These are phyloP conservation scores for Terebella lapidaria DNA, from an alignment of 2,888 invertebrate species.

Conservation along the genomic window DNA sequence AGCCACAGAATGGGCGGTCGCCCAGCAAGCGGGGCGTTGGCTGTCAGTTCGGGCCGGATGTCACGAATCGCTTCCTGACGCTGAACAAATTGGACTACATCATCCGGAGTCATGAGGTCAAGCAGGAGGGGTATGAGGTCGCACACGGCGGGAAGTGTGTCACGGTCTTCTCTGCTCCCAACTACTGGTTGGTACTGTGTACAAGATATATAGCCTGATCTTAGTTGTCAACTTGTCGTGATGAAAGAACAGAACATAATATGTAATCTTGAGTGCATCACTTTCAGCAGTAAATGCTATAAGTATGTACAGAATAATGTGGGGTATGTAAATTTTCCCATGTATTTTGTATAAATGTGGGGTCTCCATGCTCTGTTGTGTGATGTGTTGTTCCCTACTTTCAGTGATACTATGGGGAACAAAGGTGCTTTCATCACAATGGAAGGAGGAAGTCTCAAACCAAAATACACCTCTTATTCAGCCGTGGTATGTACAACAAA, in stretches of 20 bases:
- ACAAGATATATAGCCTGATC: no score
- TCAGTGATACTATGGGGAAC: slow-evolving; percentile 98
- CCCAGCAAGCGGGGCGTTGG: slow-evolving; percentile 97
- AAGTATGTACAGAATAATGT: no score
- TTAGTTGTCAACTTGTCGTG: no score
- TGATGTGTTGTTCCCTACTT: slow-evolving; percentile 39
- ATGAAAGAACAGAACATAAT: no score
- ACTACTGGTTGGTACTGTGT: slow-evolving; percentile 84
- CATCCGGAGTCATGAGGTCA: slow-evolving; percentile 92
- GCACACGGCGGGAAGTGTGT: slow-evolving; percentile 93
- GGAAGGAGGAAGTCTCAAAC: slow-evolving; percentile 79
- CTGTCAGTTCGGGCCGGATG: slow-evolving; percentile 97
- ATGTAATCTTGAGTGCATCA: no score
- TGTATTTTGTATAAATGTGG: no score
- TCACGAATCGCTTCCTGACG: slow-evolving; percentile 75
- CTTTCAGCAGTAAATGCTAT: no score
- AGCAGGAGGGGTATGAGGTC: slow-evolving; percentile 90
- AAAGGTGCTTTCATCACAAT: slow-evolving; percentile 95
- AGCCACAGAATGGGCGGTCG: slow-evolving; percentile 78
- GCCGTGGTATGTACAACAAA: slow-evolving; percentile 84
- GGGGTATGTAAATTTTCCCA: no score
- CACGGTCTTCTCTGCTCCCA: slow-evolving; percentile 98
- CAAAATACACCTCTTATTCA: slow-evolving; percentile 84
- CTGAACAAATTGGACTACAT: slow-evolving; percentile 86
- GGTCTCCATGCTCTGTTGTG: no score